These are phyloP conservation scores for Apteryx mantelli DNA, from an alignment of 2,113 vertebrate species.

Conservation along the genomic window DNA sequence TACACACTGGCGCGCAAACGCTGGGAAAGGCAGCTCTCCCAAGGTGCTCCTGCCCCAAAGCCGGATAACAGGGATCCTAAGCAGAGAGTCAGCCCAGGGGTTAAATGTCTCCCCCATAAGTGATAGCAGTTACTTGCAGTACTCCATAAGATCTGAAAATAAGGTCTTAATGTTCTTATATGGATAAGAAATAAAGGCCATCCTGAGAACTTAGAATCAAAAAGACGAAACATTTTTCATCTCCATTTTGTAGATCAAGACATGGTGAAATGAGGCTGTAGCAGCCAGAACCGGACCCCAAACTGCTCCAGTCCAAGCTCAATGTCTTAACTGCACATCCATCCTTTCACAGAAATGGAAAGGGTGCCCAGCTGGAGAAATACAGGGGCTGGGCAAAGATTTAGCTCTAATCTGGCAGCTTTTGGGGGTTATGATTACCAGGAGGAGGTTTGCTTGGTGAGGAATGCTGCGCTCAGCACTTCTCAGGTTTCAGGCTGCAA, in stretches of 20 bases:
- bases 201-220: neutral
- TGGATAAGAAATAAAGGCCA: neutral
- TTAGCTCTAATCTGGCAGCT: conserved; percentile 39
- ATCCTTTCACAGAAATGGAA: neutral
- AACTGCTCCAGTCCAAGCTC: neutral
- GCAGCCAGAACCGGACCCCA: neutral
- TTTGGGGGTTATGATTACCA: conserved; percentile 42
- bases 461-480: conserved; percentile 22
- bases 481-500: neutral
- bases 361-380: conserved; percentile 28
- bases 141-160: neutral
- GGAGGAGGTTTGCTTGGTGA: conserved; percentile 14
- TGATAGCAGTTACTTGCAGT: neutral
- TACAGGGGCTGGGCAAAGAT: conserved; percentile 1
- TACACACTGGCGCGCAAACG: neutral
- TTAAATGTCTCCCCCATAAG: neutral
- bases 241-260: neutral
- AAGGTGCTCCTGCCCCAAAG: neutral
- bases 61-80: neutral
- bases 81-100: neutral
- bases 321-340: neutral
- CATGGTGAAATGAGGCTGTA: neutral
- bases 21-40: neutral
- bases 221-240: neutral
- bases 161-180: neutral